phyloP scores from a whole-genome alignment of 1,140 invertebrate genomes.

The Tetranychus cinnabarinus region DNA sequence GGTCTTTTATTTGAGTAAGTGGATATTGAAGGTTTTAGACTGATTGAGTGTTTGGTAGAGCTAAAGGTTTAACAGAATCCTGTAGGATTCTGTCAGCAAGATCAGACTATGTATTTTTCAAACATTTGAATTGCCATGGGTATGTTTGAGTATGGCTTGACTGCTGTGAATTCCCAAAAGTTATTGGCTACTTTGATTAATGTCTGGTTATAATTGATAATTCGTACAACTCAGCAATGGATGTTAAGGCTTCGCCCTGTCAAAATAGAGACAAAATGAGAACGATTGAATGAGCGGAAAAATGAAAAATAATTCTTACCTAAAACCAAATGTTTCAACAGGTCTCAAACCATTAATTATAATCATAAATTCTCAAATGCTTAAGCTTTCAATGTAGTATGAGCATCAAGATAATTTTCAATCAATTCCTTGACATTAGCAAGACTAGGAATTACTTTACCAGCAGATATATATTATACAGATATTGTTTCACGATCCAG shows the following conservation, averaged over 20 bases:
- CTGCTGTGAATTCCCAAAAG: conserved; percentile 43
- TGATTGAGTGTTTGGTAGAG: not conserved
- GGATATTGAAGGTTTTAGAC: no score
- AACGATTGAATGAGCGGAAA: not conserved
- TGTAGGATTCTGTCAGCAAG: not conserved
- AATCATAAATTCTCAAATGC: conserved; percentile 33
- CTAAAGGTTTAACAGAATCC: not conserved
- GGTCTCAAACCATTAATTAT: conserved; percentile 35
- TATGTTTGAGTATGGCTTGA: conserved; percentile 20
- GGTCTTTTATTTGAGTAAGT: not conserved
- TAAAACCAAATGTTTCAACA: conserved; percentile 75
- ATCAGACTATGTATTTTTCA: not conserved
- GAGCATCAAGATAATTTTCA: conserved; percentile 88
- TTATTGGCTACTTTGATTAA: conserved; percentile 33
- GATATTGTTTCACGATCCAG: not conserved
- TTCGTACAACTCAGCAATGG: conserved; percentile 52
- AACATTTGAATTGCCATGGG: not conserved
- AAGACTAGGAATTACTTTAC: conserved; percentile 65
- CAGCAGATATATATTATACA: conserved; percentile 12
- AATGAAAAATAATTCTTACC: not conserved
- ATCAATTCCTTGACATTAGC: conserved; percentile 84
- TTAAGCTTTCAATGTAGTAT: conserved; percentile 69
- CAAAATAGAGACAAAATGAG: not conserved
- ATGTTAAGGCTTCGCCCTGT: conserved; percentile 85
- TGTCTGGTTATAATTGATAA: conserved; percentile 48